Evolutionary conservation across 2,888 invertebrate species (phyloP), one percentile per base, ranked within the genome.

Genomic region (Tupiocoris notatus): DNA sequence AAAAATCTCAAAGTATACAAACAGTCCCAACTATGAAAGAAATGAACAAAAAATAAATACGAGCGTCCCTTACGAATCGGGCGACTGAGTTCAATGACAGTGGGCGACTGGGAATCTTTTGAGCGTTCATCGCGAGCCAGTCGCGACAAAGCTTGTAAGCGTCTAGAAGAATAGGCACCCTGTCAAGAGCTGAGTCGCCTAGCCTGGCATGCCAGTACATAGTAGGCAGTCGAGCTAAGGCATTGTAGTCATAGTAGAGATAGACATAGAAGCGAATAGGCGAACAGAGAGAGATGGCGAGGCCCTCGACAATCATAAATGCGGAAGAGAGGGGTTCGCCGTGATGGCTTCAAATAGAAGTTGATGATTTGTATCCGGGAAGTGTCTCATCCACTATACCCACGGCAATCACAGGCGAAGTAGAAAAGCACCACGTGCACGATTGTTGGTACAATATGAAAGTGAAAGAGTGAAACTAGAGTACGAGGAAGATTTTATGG

Each of bases 301-400:
- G 66, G 39, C 39, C 39, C 39, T 39, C 39, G 39, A 39, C 39
- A 39, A 65, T 20, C 66, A 65, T 66, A 75, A 75, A 65, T 75
- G 75, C 75, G 75, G 75, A 75, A 75, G 75, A 75, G 75, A 66
- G 65, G 59, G 75, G 66, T 24, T 18, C 57, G 75, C 18, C 66
- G 66, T 66, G 75, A 66, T 75, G 75, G 75, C 66, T 39, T 75
- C 73, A 75, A 75, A 75, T 75, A 66, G 76, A 67, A 67, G 76
- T 62, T 68, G 76, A 76, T 76, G 76, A 68, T 68, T 67, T 67
- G 68, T 76, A 76, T 76, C 76, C 76, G 76, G 76, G 76, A 76
- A 65, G 76, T 68, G 65, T 61, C 76, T 76, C 76, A 76, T 76
- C 76, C 76, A 76, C 54, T 62, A 76, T 76, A 76, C 76, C 76